Evolutionary conservation across 2,797 vertebrate genomes (phyloP).

Genomic region (Saxicola maurus): DNA sequence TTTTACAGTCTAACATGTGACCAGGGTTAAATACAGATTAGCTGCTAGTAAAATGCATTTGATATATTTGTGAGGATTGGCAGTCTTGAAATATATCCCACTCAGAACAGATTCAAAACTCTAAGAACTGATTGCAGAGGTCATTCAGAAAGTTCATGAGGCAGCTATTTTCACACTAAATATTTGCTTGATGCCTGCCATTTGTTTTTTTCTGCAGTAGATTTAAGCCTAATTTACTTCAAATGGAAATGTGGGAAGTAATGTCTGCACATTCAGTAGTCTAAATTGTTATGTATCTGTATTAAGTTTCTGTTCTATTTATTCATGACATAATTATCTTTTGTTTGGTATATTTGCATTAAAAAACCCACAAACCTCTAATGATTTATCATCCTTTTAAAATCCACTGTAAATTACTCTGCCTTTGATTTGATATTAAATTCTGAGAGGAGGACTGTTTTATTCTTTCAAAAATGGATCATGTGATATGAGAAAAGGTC

Average conservation of each 20-base stretch:
- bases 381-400: not conserved
- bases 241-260: not conserved
- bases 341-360: not conserved
- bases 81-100: not conserved
- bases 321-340: not conserved
- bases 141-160: not conserved
- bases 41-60: not conserved
- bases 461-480: not conserved
- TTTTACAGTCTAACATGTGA: not conserved
- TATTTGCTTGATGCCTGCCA: not conserved
- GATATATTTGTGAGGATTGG: not conserved
- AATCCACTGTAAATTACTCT: not conserved
- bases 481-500: not conserved
- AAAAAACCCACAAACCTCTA: fast-evolving
- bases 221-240: not conserved
- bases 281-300: not conserved
- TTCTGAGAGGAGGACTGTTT: not conserved
- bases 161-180: not conserved
- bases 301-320: not conserved
- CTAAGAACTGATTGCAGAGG: not conserved
- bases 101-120: not conserved
- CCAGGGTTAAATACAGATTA: not conserved
- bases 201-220: not conserved
- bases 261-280: not conserved
- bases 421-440: constrained; percentile 34